Evolutionary conservation across 1,140 invertebrate genomes (phyloP), one percentile per base, ranked within the genome.

Genomic region (Pseudomyrmex pallidus): DNA sequence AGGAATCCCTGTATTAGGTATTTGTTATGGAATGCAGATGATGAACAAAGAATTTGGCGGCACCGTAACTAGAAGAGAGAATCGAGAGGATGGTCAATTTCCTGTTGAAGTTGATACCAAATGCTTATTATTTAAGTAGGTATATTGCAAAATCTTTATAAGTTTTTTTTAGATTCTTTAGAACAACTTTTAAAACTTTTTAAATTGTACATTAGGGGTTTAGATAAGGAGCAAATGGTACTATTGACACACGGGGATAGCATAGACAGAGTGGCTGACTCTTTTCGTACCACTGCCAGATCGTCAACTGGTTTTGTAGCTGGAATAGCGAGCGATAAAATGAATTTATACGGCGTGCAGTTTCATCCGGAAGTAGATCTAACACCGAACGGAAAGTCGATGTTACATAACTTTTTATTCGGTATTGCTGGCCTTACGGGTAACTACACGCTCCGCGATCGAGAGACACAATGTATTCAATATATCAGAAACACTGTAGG

Each of bases 11-110:
- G 97, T 99, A 70, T 95, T 99, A 91, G 97, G 97, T 86, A 99
- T 99, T 91, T 99, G 99, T 94, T 99, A 99, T 95, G 99, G 99
- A 59, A 98, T 99, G 97, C 99, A 99, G 95, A 97, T 99, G 97
- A 96, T 99, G 94, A 99, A 99, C 93, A 99, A 99, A 95, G 98
- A 99, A 93, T 99, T 99, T 93, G 98, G 98, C 10, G 99, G 99
- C n/a, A 97, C 96, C 4, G 98, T 99, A 56, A 94, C 96, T 10
- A 96, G 97, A 87, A 98, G 98, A 93, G 97, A 98, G 83, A 95
- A 96, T 2, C 95, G 99, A 87, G 99, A 99, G 95, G 99, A 99
- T 95, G 99, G 99, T 44, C 98, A 99, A 93, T 98, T 97, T 91
- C 95, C 96, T 63, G 97, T 99, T 86, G 97, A 98, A 93, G 95